A percentile compares a stretch with the other conserved stretches of the same genome.
These are phyloP conservation scores for Asteroscopus sphinx DNA, from an alignment of 2,888 invertebrate species.

Conservation along the genomic window DNA sequence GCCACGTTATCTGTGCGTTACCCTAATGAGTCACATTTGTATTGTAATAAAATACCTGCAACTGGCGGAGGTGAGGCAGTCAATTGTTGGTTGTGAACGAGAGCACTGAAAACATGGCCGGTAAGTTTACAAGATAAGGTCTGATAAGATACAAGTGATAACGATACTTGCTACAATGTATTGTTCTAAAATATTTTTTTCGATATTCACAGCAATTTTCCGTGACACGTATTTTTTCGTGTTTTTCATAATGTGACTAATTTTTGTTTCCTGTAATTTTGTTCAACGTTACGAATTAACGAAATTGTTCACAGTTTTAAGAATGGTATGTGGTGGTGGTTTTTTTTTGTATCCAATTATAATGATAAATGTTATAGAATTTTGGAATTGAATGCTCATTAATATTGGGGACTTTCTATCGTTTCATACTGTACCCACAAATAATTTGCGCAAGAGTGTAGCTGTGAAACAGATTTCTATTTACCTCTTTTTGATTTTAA, in stretches of 20 bases:
- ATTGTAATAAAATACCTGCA: constrained; percentile 61
- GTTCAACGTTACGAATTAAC: constrained; percentile 1
- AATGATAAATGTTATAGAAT: no score
- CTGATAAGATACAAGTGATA: constrained; percentile 52
- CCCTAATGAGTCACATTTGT: constrained; percentile 58
- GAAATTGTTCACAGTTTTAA: neutral
- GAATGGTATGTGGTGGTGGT: no score
- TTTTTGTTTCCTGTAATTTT: constrained; percentile 12
- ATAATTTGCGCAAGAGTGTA: no score
- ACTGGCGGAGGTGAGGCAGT: constrained; percentile 32
- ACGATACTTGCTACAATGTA: constrained; percentile 46
- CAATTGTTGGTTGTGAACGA: constrained; percentile 54
- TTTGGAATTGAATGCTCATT: no score
- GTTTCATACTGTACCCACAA: no score
- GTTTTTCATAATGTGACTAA: constrained; percentile 26
- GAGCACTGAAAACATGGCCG: constrained; percentile 67
- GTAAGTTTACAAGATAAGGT: constrained; percentile 62
- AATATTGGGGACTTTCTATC: no score
- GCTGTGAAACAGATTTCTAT: no score
- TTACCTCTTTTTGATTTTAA: no score
- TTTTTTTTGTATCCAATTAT: no score
- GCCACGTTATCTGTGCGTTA: constrained; percentile 37
- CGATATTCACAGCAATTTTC: constrained; percentile 17
- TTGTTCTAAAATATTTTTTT: constrained; percentile 26
- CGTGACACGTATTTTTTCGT: constrained; percentile 21